Base-by-base conservation (phyloP, 1,140 invertebrate genomes). In the Cydia fagiglandana region DNA sequence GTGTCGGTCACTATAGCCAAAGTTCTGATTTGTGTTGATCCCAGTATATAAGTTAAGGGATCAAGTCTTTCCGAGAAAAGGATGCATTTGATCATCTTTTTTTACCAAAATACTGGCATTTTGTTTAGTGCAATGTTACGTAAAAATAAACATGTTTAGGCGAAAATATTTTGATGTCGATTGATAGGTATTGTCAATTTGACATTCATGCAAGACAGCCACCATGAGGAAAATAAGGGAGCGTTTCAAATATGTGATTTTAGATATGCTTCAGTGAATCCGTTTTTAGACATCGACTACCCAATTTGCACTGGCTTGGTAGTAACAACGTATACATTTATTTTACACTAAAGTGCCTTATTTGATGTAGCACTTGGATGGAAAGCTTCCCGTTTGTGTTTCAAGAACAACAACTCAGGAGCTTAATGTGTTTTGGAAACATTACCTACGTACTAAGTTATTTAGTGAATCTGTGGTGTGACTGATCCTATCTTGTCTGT, bases 131-230 rank as follows among this genome's bases (percentile, higher is more conserved):
- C 2, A 34, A 68, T 70, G 10, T 70, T 38, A 38, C 34, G 30
- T 70, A 70, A 38, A 38, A 38, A 68, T 68, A 68, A 70, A 38
- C 56, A 61, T 12, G n/a, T 38, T 70, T 70, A 70, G 45, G 34
- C 3, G 12, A 70, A 70, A 41, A 41, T 70, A 70, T 41, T 34
- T 45, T 70, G 30, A 24, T 24, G n/a, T 56, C 56, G 20, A 24
- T 24, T 6, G 3, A 24, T 61, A n/a, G 5, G 0, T 7, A 56
- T 13, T 53, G 50, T 53, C 56, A 61, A 61, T 61, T 61, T 61
- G 56, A 53, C 56, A 61, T n/a, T 20, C n/a, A 10, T 24, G 56
- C 17, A 24, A 61, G 4, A 0, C 0, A 12, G 17, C 20, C 56
- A 61, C 15, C 56, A 61, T 61, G 6, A 56, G n/a, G 5, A 61